Conservation (phyloP, 2,797 vertebrate genomes). For the Gadopsis bispinosus region DNA sequence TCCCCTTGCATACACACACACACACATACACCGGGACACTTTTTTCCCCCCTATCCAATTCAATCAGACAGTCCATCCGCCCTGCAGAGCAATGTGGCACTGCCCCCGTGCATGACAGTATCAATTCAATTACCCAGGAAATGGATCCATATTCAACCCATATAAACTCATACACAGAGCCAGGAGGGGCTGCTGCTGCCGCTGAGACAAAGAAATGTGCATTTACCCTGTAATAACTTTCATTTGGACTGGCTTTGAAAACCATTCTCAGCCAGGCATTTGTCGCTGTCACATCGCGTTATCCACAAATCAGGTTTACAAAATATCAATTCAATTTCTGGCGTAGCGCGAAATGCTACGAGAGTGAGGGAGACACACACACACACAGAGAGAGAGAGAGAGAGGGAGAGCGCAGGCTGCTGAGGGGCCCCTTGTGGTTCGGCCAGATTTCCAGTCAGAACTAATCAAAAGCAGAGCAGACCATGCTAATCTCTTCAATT, state of each 20-base stretch:
- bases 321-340: conserved; percentile 99
- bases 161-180: conserved; percentile 79
- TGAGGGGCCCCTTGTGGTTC: conserved; percentile 95
- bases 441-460: conserved; percentile 96
- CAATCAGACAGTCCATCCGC: conserved; percentile 92
- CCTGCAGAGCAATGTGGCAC: conserved; percentile 89
- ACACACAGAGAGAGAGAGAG: conserved; percentile 25
- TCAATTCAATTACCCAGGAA: conserved; percentile 97
- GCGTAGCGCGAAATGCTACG: conserved; percentile 84
- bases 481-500: conserved; percentile 97
- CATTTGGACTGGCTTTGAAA: conserved; percentile 98
- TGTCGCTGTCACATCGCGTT: conserved; percentile 99
- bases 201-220: conserved; percentile 93
- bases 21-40: conserved; percentile 68
- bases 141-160: conserved; percentile 95
- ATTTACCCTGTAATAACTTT: conserved; percentile 99
- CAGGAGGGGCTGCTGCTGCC: conserved; percentile 77
- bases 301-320: conserved; percentile 99
- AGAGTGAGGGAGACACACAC: conserved; percentile 26
- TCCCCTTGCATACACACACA: conserved; percentile 54
- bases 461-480: conserved; percentile 95
- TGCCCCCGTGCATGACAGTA: conserved; percentile 93
- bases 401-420: conserved; percentile 63
- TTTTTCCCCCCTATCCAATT: conserved; percentile 87
- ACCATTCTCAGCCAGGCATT: conserved; percentile 96